Evolutionary conservation across 2,797 vertebrate species (phyloP).

Genomic region (Pangasius mekongensis): DNA sequence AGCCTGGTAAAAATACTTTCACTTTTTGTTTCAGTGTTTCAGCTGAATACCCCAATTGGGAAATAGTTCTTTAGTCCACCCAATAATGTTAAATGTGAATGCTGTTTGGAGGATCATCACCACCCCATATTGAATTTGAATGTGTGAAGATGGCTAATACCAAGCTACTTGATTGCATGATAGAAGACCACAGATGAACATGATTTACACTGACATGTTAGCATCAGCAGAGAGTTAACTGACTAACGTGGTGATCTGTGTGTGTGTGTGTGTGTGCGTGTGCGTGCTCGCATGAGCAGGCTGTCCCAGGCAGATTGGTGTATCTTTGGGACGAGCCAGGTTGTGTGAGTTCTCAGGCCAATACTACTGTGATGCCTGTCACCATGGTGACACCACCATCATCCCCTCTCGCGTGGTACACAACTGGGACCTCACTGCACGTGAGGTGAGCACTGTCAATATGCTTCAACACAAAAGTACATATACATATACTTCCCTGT

Average conservation of each 20-base stretch:
- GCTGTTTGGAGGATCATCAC: background rate
- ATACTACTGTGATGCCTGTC: constrained; percentile 92
- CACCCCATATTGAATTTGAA: background rate
- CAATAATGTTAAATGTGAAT: background rate
- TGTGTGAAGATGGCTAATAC: background rate
- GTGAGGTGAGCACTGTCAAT: constrained; percentile 74
- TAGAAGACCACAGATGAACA: background rate
- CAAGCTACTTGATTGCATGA: background rate
- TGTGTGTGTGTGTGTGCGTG: background rate
- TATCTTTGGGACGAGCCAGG: constrained; percentile 82
- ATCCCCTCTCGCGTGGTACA: constrained; percentile 94
- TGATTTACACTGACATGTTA: background rate
- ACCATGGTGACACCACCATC: constrained; percentile 80
- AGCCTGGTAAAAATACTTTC: background rate
- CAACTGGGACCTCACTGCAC: constrained; percentile 90
- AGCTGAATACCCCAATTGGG: background rate
- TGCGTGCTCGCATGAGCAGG: constrained; percentile 68
- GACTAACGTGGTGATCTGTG: background rate
- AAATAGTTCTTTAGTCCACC: background rate
- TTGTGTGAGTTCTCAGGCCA: constrained; percentile 89
- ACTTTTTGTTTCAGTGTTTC: background rate
- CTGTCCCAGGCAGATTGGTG: constrained; percentile 87
- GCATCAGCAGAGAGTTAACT: background rate
- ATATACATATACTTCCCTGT: background rate
- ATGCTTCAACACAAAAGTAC: background rate